Evolutionary conservation across 2,797 vertebrate species (phyloP).

Genomic region (Adrianichthys oophorus): DNA sequence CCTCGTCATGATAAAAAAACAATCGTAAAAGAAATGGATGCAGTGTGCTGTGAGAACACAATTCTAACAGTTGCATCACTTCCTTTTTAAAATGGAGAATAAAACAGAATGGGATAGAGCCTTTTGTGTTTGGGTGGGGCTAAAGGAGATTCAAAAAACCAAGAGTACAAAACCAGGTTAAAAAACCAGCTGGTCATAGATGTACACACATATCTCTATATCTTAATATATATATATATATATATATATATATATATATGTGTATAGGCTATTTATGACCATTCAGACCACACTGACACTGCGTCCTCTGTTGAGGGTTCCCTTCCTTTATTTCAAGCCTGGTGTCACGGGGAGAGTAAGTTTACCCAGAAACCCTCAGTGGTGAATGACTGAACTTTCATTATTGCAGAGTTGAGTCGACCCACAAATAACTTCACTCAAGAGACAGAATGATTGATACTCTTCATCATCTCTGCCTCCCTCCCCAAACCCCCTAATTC

Average conservation of each 20-base stretch:
- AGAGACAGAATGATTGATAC: slow-evolving; percentile 88
- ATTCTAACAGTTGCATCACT: slow-evolving; percentile 44
- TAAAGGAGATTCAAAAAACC: slow-evolving; percentile 32
- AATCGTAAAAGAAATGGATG: slow-evolving; percentile 9
- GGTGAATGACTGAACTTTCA: slow-evolving; percentile 83
- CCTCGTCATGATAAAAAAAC: slow-evolving; percentile 29
- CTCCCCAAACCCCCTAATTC: slow-evolving; percentile 76
- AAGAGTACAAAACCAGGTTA: slow-evolving; percentile 40
- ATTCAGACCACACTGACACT: slow-evolving; percentile 41
- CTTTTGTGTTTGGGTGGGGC: slow-evolving; percentile 48
- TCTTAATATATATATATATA: too few species aligned
- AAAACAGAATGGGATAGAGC: slow-evolving; percentile 55
- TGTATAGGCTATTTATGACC: too few species aligned
- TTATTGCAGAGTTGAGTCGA: slow-evolving; percentile 82
- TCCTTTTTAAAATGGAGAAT: slow-evolving; percentile 57
- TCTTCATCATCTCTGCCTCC: slow-evolving; percentile 82
- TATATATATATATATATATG: too few species aligned
- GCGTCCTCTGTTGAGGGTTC: slow-evolving; percentile 29
- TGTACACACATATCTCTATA: too few species aligned
- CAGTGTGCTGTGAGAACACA: slow-evolving; percentile 29
- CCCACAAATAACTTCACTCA: slow-evolving; percentile 82
- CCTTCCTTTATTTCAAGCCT: slow-evolving; percentile 47
- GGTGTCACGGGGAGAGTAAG: slow-evolving; percentile 63
- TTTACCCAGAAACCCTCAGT: slow-evolving; percentile 74
- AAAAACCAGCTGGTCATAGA: slow-evolving; percentile 11